A percentile compares a stretch with the other conserved stretches of the same genome.
Evolutionary conservation across 2,113 vertebrate genomes (phyloP).

Genomic region (Chloropsis hardwickii): DNA sequence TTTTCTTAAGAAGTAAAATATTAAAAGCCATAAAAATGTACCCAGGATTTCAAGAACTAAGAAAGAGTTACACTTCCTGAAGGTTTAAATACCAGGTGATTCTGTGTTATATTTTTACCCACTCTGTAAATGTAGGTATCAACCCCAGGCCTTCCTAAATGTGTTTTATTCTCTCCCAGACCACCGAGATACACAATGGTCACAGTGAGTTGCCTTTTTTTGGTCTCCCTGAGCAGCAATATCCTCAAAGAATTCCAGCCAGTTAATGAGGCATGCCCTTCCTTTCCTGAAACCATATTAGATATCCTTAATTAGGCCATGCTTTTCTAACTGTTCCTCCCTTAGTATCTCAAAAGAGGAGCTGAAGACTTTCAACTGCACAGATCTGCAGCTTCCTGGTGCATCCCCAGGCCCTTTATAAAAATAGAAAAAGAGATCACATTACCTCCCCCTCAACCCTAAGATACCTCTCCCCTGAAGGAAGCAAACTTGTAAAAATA

Average conservation of each 20-base stretch:
- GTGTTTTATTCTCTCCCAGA: background rate
- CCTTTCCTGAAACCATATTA: slow-evolving; percentile 70
- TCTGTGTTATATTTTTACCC: background rate
- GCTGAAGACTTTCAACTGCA: slow-evolving; percentile 58
- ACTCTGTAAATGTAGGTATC: background rate
- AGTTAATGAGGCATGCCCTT: slow-evolving; percentile 69
- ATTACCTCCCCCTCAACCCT: slow-evolving; percentile 47
- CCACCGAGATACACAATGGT: background rate
- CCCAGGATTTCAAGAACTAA: background rate
- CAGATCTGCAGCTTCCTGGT: slow-evolving; percentile 46
- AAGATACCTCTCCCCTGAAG: slow-evolving; percentile 49
- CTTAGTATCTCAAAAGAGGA: slow-evolving; percentile 53
- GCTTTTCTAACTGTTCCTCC: slow-evolving; percentile 64
- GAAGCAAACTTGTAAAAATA: slow-evolving; percentile 64
- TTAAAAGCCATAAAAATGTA: background rate
- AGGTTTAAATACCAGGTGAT: background rate
- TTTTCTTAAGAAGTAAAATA: background rate
- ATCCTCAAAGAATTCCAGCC: slow-evolving; percentile 69
- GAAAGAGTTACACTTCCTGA: background rate
- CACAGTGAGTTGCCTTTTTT: slow-evolving; percentile 26
- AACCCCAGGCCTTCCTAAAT: background rate
- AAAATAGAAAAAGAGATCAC: slow-evolving; percentile 66
- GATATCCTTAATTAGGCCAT: slow-evolving; percentile 72
- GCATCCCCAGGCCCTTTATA: slow-evolving; percentile 64
- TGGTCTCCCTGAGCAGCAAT: slow-evolving; percentile 42